phyloP scores from a whole-genome alignment of 2,888 invertebrate species.

The Volucella inanis region DNA sequence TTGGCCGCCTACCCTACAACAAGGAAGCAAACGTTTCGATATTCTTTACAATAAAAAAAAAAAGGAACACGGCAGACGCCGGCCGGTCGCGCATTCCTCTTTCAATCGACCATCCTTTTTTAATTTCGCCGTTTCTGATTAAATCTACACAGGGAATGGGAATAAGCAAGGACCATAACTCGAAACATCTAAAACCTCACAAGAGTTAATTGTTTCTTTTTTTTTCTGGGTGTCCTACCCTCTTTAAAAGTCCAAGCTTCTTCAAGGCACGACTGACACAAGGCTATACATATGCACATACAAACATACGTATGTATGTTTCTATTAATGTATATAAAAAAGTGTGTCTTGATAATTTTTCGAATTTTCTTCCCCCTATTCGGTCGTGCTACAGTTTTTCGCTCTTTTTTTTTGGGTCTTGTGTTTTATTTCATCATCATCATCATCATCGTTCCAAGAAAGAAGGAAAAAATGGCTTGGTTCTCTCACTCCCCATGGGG shows the following conservation, averaged over 20 bases:
- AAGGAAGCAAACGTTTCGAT: neutral
- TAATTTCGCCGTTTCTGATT: slow-evolving; percentile 71
- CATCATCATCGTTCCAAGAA: slow-evolving; percentile 44
- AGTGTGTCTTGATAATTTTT: slow-evolving; percentile 65
- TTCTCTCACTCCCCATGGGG: slow-evolving; percentile 43
- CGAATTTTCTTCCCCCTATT: slow-evolving; percentile 45
- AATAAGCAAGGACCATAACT: slow-evolving; percentile 12
- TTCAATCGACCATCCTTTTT: slow-evolving; percentile 64
- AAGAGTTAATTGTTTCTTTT: slow-evolving; percentile 70
- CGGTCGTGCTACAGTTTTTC: slow-evolving; percentile 17
- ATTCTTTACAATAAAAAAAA: slow-evolving; percentile 23
- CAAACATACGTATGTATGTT: neutral
- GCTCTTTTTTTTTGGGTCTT: slow-evolving; percentile 60
- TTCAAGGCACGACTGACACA: neutral
- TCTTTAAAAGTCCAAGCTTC: slow-evolving; percentile 10
- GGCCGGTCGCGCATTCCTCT: slow-evolving; percentile 8
- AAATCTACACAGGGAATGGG: slow-evolving; percentile 42
- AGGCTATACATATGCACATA: neutral
- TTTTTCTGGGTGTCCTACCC: slow-evolving; percentile 29
- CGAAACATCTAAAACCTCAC: slow-evolving; percentile 48
- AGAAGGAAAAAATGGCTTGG: slow-evolving; percentile 51
- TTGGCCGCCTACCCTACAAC: slow-evolving; percentile 4
- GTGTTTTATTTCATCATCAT: slow-evolving; percentile 70
- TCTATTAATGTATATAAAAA: neutral
- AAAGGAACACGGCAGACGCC: slow-evolving; percentile 39